A percentile compares a stretch with the other conserved stretches of the same genome.
Conservation (phyloP, 1,140 invertebrate genomes). For the Drosophila sechellia region DNA sequence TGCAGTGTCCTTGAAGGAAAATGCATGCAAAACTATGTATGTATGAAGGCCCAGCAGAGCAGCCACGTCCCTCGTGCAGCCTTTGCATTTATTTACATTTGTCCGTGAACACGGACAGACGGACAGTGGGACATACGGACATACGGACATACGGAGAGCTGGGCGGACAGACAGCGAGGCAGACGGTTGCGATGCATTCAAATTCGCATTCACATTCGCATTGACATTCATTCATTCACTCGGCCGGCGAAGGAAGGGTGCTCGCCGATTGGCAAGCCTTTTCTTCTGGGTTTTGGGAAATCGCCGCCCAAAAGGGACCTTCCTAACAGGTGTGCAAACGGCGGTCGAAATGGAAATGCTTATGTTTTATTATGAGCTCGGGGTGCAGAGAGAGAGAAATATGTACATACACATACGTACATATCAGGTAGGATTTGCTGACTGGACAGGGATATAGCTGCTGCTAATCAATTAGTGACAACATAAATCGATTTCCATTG, state of each 20-base stretch:
- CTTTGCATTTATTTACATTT: conserved; percentile 77
- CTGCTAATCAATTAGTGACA: conserved; percentile 57
- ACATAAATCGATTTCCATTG: conserved; percentile 43
- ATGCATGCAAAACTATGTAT: conserved; percentile 74
- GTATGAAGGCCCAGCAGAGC: conserved; percentile 20
- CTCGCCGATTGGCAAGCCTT: conserved; percentile 42
- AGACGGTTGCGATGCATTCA: conserved; percentile 44
- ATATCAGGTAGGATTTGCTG: not conserved
- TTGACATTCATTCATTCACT: conserved; percentile 46
- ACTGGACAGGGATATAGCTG: not conserved
- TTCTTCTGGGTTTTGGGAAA: conserved; percentile 34
- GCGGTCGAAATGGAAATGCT: conserved; percentile 59
- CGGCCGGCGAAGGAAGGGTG: conserved; percentile 8
- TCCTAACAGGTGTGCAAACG: conserved; percentile 63
- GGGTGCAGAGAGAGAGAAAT: not conserved
- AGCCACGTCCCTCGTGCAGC: conserved; percentile 22
- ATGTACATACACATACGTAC: not conserved
- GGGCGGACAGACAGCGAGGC: conserved; percentile 1
- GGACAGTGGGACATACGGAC: conserved; percentile 3
- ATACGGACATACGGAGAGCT: not conserved
- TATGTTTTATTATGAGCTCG: conserved; percentile 49
- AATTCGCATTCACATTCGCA: conserved; percentile 41
- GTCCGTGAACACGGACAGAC: conserved; percentile 23
- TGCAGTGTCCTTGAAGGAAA: conserved; percentile 23
- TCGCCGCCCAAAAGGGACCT: conserved; percentile 17